phyloP scores from a whole-genome alignment of 2,797 vertebrate genomes.

The Atherinosoma microstoma region DNA sequence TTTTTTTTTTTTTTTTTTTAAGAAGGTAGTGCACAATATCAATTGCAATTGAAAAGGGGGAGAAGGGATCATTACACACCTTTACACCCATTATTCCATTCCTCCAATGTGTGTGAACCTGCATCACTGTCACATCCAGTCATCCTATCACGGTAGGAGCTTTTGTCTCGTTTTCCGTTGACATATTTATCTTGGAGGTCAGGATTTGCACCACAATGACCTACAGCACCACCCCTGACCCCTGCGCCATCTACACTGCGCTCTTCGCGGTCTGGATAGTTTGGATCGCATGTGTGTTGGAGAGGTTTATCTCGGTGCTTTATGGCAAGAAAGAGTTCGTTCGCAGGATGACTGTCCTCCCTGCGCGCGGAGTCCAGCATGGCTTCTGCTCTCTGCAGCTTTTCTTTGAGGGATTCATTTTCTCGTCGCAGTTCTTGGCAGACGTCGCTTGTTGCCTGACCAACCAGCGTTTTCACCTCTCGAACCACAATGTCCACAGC shows the following conservation, averaged over 20 bases:
- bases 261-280: background rate
- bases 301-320: background rate
- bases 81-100: background rate
- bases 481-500: constrained; percentile 78
- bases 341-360: background rate
- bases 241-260: background rate
- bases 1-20: too few relatives aligned
- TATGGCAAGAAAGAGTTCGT: background rate
- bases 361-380: constrained; percentile 43
- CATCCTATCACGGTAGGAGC: fast-evolving
- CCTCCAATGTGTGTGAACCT: background rate
- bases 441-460: constrained; percentile 58
- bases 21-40: background rate
- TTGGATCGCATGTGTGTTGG: fast-evolving
- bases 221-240: background rate
- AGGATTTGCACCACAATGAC: background rate
- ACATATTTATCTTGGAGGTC: background rate
- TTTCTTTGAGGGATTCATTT: constrained; percentile 72
- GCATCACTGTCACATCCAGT: background rate
- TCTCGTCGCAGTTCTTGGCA: constrained; percentile 73
- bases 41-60: background rate
- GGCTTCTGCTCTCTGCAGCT: constrained; percentile 65
- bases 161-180: background rate
- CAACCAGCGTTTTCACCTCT: constrained; percentile 74
- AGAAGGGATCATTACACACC: constrained; percentile 22